Conservation (phyloP, 2,113 vertebrate species). For the Indicator indicator region DNA sequence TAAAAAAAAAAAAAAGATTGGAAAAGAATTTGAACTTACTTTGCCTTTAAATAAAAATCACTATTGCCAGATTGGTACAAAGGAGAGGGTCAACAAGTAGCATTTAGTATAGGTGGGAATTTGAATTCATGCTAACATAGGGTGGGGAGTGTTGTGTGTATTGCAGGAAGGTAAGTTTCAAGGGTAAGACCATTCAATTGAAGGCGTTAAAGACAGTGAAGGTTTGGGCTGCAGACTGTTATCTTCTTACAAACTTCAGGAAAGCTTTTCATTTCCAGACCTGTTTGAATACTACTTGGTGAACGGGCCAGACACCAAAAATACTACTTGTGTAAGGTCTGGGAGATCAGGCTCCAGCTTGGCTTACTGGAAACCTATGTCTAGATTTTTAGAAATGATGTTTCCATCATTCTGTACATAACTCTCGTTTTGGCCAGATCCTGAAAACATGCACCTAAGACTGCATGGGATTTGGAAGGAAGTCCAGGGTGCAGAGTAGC, state of each 20-base stretch:
- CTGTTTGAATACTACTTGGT: not conserved
- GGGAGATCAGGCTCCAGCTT: not conserved
- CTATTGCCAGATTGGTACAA: slow-evolving; percentile 86
- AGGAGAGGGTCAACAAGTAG: slow-evolving; percentile 76
- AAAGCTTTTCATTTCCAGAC: slow-evolving; percentile 26
- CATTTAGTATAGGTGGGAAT: slow-evolving; percentile 83
- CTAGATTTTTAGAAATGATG: not conserved
- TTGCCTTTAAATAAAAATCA: slow-evolving; percentile 59
- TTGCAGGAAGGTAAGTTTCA: slow-evolving; percentile 80
- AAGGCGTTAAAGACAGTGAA: slow-evolving; percentile 73
- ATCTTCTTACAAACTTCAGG: slow-evolving; percentile 56
- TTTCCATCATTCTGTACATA: not conserved
- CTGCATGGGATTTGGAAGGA: not conserved
- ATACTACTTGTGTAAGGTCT: not conserved
- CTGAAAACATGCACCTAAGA: not conserved
- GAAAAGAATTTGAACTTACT: slow-evolving; percentile 17
- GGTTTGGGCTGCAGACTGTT: slow-evolving; percentile 78
- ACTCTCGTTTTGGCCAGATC: not conserved
- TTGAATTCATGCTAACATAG: slow-evolving; percentile 82
- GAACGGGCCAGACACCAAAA: not conserved
- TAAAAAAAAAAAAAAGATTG: not conserved
- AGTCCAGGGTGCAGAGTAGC: not conserved
- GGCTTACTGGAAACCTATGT: not conserved
- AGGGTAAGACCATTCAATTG: slow-evolving; percentile 75
- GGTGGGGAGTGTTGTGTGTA: slow-evolving; percentile 60